phyloP scores from a whole-genome alignment of 1,140 invertebrate species.

The Atta texana region DNA sequence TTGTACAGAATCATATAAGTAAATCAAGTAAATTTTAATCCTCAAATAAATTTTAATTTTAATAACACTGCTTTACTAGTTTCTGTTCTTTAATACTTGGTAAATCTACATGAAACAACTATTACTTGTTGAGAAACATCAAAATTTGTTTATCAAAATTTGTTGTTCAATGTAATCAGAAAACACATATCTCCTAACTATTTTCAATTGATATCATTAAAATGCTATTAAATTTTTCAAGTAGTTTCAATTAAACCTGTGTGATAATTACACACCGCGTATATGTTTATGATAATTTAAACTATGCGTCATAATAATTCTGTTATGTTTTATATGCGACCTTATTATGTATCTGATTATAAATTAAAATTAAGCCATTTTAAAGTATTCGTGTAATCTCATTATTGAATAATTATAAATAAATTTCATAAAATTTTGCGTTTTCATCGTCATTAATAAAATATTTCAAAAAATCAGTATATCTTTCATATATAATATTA shows the following conservation, averaged over 20 bases:
- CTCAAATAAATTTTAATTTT: no score
- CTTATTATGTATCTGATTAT: neutral
- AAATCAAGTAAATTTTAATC: no score
- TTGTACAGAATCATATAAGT: no score
- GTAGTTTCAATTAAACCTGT: constrained; percentile 2
- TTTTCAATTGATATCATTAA: constrained; percentile 6
- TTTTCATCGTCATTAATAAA: neutral
- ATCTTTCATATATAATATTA: neutral
- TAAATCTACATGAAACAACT: no score
- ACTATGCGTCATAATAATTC: neutral
- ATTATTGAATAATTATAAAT: neutral
- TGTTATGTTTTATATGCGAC: neutral
- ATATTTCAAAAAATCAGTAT: neutral
- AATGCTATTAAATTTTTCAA: neutral
- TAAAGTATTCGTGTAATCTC: constrained; percentile 6
- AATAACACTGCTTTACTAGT: no score
- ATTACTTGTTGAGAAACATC: no score
- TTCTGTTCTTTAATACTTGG: no score
- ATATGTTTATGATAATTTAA: neutral
- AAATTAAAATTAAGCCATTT: constrained; percentile 1
- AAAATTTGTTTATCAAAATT: no score
- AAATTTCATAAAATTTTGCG: constrained; percentile 4
- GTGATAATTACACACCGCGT: neutral
- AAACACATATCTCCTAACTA: neutral
- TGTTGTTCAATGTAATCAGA: neutral